Evolutionary conservation across 2,797 vertebrate genomes (phyloP).

Genomic region (Distichodus sexfasciatus): DNA sequence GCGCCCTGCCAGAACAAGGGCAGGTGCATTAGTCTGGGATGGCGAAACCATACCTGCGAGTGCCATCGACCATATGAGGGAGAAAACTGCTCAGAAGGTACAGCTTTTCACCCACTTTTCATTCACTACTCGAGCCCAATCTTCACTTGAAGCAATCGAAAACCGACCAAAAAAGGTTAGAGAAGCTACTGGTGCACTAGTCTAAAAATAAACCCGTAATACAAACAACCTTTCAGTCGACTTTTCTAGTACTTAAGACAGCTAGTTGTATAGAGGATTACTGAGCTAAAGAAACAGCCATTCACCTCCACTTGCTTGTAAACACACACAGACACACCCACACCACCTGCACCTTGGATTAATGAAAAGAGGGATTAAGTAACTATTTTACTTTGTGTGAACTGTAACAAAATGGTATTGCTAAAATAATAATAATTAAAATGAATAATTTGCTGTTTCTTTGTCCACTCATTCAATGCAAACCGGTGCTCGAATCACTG

Average conservation of each 20-base stretch:
- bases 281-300: slow-evolving; percentile 50
- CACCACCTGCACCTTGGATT: slow-evolving; percentile 65
- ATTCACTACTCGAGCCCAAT: too few species aligned
- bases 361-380: slow-evolving; percentile 57
- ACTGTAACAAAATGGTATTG: slow-evolving; percentile 17
- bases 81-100: slow-evolving; percentile 79
- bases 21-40: slow-evolving; percentile 78
- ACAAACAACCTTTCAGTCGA: background rate
- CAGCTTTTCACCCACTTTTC: slow-evolving; percentile 50
- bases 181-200: too few species aligned
- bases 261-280: slow-evolving; percentile 62
- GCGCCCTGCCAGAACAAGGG: slow-evolving; percentile 86
- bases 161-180: too few species aligned
- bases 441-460: too few species aligned
- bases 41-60: slow-evolving; percentile 82
- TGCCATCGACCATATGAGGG: slow-evolving; percentile 84
- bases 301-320: too few species aligned
- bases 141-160: too few species aligned
- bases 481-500: too few species aligned
- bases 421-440: too few species aligned
- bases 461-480: too few species aligned
- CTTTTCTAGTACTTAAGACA: too few species aligned
- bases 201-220: too few species aligned
- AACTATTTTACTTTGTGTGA: slow-evolving; percentile 30
- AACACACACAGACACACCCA: slow-evolving; percentile 6